Evolutionary conservation across 2,113 vertebrate species (phyloP).

Genomic region (Dolichallabes microphthalmus): DNA sequence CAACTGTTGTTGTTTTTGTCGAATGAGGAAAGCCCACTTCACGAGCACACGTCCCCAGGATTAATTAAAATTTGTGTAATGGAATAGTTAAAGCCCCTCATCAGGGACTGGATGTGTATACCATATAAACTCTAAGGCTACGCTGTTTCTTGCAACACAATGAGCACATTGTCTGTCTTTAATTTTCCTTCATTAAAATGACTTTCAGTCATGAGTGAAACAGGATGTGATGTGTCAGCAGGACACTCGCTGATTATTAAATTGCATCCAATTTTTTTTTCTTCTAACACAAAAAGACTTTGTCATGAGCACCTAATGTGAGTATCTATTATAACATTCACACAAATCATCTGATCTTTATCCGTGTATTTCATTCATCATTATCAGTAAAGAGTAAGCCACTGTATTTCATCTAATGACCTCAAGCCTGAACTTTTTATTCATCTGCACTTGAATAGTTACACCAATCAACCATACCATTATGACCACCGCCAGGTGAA

Average conservation of each 20-base stretch:
- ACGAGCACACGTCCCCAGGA: conserved; percentile 16
- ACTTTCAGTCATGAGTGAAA: conserved; percentile 2
- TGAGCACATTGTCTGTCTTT: neutral
- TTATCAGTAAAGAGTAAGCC: too few relatives aligned
- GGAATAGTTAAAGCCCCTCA: conserved; percentile 21
- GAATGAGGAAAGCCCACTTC: conserved; percentile 30
- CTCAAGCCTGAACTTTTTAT: too few relatives aligned
- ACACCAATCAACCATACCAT: too few relatives aligned
- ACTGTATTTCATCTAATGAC: too few relatives aligned
- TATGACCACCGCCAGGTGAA: too few relatives aligned
- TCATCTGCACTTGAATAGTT: too few relatives aligned
- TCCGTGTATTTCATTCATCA: too few relatives aligned
- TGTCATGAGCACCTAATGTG: neutral
- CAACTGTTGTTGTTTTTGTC: conserved; percentile 32
- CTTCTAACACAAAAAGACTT: neutral
- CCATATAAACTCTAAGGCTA: neutral
- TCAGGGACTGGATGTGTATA: neutral
- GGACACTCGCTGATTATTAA: neutral
- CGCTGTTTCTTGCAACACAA: neutral
- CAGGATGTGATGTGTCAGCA: conserved; percentile 17
- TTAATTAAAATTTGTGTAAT: conserved; percentile 38
- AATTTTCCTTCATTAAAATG: conserved; percentile 6
- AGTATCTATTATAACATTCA: neutral
- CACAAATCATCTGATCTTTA: too few relatives aligned
- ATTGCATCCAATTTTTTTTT: neutral